Evolutionary conservation across 1,140 invertebrate species (phyloP).

Genomic region (Neodiprion pinetum): DNA sequence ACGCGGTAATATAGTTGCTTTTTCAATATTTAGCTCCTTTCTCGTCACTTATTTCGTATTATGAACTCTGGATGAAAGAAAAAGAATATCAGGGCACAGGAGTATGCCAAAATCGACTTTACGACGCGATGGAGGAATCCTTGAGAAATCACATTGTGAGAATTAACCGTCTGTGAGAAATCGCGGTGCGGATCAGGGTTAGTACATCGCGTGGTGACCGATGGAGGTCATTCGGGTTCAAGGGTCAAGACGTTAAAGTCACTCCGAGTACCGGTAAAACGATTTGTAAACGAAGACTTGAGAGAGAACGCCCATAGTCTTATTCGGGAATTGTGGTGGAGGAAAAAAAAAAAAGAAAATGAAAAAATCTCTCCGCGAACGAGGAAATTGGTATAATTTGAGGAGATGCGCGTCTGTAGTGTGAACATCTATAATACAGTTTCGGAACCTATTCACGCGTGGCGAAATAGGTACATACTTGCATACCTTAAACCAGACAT

Average conservation of each 20-base stretch:
- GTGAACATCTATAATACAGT: too few relatives aligned
- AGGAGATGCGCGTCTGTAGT: too few relatives aligned
- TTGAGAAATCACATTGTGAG: background rate
- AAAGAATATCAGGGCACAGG: background rate
- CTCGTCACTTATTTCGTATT: background rate
- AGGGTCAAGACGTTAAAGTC: constrained; percentile 1
- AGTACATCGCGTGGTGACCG: constrained; percentile 1
- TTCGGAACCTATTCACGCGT: too few relatives aligned
- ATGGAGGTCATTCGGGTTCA: background rate
- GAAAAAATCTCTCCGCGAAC: too few relatives aligned
- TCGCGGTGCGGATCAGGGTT: background rate
- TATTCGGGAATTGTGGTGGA: background rate
- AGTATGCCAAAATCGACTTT: background rate
- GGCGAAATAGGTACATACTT: too few relatives aligned
- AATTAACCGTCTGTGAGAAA: background rate
- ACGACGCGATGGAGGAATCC: background rate
- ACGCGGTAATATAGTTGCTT: too few relatives aligned
- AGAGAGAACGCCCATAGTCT: background rate
- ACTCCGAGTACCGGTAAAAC: constrained; percentile 3
- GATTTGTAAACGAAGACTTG: background rate
- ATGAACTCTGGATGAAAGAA: too few relatives aligned
- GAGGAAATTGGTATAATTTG: too few relatives aligned
- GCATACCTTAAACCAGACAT: too few relatives aligned
- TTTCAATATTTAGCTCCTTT: background rate
- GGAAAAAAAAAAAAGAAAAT: too few relatives aligned